These are phyloP conservation scores for Pangasius sanitwongsei DNA, from an alignment of 2,797 vertebrate species.

Conservation along the genomic window DNA sequence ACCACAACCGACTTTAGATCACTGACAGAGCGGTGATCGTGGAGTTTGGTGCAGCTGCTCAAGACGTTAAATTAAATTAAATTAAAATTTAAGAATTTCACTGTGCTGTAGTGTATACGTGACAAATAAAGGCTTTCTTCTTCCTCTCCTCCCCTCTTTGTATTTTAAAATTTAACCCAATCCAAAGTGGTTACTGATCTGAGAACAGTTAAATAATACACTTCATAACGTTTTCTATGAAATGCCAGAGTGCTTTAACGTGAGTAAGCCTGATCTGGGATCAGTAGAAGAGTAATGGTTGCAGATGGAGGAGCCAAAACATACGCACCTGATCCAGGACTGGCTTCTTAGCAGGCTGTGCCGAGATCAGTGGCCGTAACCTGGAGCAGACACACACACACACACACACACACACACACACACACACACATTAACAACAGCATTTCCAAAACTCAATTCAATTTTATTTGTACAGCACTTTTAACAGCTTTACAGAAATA, in stretches of 20 bases:
- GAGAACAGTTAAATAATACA: not conserved
- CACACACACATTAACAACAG: not conserved
- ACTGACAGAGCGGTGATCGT: too few species aligned
- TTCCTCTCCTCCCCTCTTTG: not conserved
- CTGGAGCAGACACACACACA: conserved; percentile 58
- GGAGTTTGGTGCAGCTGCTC: too few species aligned
- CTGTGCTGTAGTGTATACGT: too few species aligned
- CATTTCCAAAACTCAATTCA: not conserved
- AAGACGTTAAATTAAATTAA: too few species aligned
- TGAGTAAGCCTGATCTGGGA: not conserved
- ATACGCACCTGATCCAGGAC: conserved; percentile 73
- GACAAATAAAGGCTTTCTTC: too few species aligned
- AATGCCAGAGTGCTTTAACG: not conserved
- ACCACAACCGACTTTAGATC: too few species aligned
- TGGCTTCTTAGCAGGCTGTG: conserved; percentile 75
- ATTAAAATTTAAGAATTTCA: too few species aligned
- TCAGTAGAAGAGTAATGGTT: not conserved
- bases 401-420: not conserved
- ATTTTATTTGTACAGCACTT: too few species aligned
- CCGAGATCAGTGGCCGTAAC: conserved; percentile 76
- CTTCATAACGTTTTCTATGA: not conserved
- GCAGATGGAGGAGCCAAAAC: not conserved
- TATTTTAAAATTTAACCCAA: not conserved
- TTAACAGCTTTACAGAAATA: too few species aligned
- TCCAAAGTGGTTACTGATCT: not conserved